Percentiles rank a stretch among this genome's conserved stretches.
phyloP scores from a whole-genome alignment of 1,140 invertebrate genomes.

The Bombus polaris region DNA sequence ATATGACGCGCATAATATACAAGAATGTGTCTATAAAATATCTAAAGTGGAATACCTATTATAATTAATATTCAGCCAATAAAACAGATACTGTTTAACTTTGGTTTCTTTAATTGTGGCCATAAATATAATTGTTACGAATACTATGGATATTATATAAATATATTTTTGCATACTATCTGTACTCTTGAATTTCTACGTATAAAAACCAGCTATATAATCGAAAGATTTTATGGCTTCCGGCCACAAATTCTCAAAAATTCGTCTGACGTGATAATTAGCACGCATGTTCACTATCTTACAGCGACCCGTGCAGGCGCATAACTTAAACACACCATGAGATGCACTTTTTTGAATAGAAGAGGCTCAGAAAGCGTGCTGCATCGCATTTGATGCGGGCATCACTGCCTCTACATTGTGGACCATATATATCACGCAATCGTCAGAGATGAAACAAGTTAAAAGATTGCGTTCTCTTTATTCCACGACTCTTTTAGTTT shows the following conservation, averaged over 20 bases:
- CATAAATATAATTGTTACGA: too few relatives aligned
- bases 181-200: too few relatives aligned
- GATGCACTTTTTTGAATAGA: conserved; percentile 4
- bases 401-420: not conserved
- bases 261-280: not conserved
- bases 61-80: too few relatives aligned
- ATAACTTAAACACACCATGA: not conserved
- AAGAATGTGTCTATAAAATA: too few relatives aligned
- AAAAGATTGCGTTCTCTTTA: conserved; percentile 3
- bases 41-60: too few relatives aligned
- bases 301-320: not conserved
- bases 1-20: too few relatives aligned
- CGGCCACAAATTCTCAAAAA: not conserved
- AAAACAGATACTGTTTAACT: too few relatives aligned
- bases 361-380: not conserved
- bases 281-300: too few relatives aligned
- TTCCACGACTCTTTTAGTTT: not conserved
- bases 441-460: conserved; percentile 3
- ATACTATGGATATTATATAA: too few relatives aligned
- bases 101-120: too few relatives aligned
- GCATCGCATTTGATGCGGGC: conserved; percentile 4
- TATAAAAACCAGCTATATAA: too few relatives aligned
- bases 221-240: not conserved
- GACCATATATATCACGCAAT: not conserved
- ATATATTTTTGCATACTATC: too few relatives aligned